phyloP scores from a whole-genome alignment of 2,113 vertebrate genomes.

The Mesocricetus auratus region DNA sequence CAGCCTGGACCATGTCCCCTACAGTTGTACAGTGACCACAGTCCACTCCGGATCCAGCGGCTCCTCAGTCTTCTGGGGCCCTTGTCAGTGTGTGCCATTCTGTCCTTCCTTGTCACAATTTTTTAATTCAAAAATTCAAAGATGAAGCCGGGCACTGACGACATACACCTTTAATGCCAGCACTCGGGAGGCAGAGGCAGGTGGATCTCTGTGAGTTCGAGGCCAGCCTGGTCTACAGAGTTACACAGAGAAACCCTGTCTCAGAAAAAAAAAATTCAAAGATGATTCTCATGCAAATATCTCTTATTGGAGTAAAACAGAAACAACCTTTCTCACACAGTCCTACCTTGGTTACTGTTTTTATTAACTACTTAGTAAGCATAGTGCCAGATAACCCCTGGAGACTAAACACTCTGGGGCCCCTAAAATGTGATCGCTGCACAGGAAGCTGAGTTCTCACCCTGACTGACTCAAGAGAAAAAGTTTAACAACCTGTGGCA shows the following conservation, averaged over 20 bases:
- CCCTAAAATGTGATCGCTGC: background rate
- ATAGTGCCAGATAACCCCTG: background rate
- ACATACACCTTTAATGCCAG: too few relatives aligned
- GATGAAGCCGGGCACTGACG: too few relatives aligned
- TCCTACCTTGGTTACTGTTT: background rate
- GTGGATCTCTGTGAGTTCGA: too few relatives aligned
- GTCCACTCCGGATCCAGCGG: background rate
- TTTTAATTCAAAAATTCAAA: background rate
- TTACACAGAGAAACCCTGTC: too few relatives aligned
- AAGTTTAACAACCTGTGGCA: background rate
- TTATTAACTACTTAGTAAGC: background rate
- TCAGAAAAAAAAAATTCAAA: background rate
- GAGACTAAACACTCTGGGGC: background rate
- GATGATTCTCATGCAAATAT: constrained; percentile 5
- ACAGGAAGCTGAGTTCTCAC: background rate
- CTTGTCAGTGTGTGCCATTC: background rate
- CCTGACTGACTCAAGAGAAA: background rate
- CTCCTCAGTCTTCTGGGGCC: too few relatives aligned
- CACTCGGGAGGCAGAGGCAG: too few relatives aligned
- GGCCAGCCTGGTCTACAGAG: too few relatives aligned
- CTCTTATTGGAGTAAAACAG: background rate
- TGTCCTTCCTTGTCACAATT: background rate
- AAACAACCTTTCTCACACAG: background rate
- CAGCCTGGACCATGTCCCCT: background rate
- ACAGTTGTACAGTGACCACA: background rate